phyloP scores from a whole-genome alignment of 2,113 vertebrate genomes.

The Varanus komodoensis region DNA sequence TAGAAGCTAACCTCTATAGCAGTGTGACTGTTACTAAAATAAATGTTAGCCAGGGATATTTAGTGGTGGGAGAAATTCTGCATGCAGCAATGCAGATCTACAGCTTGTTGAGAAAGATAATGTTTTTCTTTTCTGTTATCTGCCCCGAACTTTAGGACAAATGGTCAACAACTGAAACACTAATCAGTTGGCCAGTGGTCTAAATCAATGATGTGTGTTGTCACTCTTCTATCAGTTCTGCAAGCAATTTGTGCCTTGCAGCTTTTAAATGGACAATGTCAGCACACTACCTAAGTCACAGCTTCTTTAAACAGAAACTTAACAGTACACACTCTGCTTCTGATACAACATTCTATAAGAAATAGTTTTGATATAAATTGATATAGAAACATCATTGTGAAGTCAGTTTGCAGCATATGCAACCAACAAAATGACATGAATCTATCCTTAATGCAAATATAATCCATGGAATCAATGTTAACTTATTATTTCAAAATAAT shows the following conservation, averaged over 20 bases:
- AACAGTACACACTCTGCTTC: not conserved
- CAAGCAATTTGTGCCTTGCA: constrained; percentile 58
- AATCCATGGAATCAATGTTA: not conserved
- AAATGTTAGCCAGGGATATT: not conserved
- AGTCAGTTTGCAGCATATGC: not conserved
- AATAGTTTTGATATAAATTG: not conserved
- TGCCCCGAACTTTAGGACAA: constrained; percentile 31
- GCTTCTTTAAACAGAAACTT: not conserved
- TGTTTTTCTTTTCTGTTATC: constrained; percentile 3
- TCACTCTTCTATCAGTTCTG: constrained; percentile 2
- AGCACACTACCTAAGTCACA: constrained; percentile 13
- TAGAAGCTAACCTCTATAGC: not conserved
- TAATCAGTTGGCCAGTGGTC: constrained; percentile 32
- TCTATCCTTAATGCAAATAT: not conserved
- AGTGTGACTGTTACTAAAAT: not conserved
- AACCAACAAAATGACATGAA: not conserved
- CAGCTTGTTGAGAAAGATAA: constrained; percentile 14
- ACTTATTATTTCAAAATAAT: not conserved
- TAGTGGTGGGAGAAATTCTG: constrained; percentile 3
- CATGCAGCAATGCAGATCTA: not conserved
- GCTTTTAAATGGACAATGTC: constrained; percentile 23
- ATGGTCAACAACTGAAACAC: constrained; percentile 29
- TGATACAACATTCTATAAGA: not conserved
- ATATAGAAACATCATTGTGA: not conserved
- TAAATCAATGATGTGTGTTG: constrained; percentile 18